phyloP scores from a whole-genome alignment of 2,888 invertebrate genomes.

The Cylindroiulus punctatus region DNA sequence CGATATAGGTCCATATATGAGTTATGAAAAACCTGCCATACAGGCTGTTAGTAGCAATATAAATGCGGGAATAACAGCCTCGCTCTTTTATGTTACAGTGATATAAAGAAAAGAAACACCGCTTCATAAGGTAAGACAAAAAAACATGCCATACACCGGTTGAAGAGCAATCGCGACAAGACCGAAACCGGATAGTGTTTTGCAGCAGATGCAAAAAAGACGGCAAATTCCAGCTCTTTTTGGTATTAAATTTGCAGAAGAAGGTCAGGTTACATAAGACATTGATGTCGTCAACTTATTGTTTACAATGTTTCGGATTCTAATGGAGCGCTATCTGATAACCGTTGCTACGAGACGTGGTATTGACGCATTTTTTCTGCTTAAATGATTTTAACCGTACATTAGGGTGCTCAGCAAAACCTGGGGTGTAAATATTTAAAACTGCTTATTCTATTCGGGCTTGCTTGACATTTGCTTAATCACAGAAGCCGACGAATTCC shows the following conservation, averaged over 20 bases:
- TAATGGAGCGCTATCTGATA: no score
- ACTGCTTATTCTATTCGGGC: no score
- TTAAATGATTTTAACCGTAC: no score
- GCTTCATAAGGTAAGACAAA: neutral
- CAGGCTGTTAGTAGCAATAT: slow-evolving; percentile 45
- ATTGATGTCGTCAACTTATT: no score
- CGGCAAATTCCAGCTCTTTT: neutral
- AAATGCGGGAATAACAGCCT: slow-evolving; percentile 29
- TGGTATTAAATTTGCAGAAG: neutral
- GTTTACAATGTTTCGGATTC: no score
- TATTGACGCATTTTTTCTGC: no score
- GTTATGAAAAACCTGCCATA: slow-evolving; percentile 43
- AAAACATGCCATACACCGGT: neutral
- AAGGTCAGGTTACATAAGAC: neutral
- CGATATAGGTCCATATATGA: slow-evolving; percentile 36
- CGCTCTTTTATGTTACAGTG: neutral
- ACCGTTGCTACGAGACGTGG: no score
- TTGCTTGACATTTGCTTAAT: no score
- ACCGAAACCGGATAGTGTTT: neutral
- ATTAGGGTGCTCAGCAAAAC: no score
- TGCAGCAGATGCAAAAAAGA: no score
- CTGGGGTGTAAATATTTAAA: no score
- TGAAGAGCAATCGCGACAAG: neutral
- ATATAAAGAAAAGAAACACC: neutral
- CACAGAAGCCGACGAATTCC: no score